Evolutionary conservation across 2,888 invertebrate genomes (phyloP), one percentile per base, ranked within the genome.

Genomic region (Ormia ochracea): DNA sequence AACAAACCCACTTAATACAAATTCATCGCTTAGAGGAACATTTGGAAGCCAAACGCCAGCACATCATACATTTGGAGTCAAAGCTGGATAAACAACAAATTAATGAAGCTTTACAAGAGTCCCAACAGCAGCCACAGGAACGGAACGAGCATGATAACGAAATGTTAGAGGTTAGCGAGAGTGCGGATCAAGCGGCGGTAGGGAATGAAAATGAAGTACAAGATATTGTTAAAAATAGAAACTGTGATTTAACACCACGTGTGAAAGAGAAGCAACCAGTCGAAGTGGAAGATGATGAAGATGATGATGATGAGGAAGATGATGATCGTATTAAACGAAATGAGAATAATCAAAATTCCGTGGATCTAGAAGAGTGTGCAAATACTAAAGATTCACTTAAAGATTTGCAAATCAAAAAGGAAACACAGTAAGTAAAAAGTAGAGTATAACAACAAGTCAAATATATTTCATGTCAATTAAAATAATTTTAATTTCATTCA

Each of bases 1-100:
- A 97, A 87, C 97, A 98, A 88, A 94, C 95, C 83, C 96, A 96
- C 86, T 93, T 96, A 83, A 93, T 95, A 88, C 96, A 97, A 91
- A 94, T 97, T 86, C 93, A 94, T 87, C 93, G 95, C 85, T 92
- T 98, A 81, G 97, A 98, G 89, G 97, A 98, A 89, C 93, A 96
- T 88, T 91, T 97, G 84, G 96, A 96, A 89, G 95, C 94, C 88
- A 96, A 96, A 90, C 93, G 95, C 86, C 95, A 95, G 89, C 95
- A 95, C 90, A 96, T 97, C 85, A 93, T 92, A 83, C 92, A 95
- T 88, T 91, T 97, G 84, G 96, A 98, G 90, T 94, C 94, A 66
- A 93, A 94, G 87, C 92, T 98, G 82, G 96, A 96, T 86, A 92
- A 93, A 82, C 97, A 98, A 61, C 86, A 88, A 82, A 85, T 86